Base-by-base conservation (phyloP, 2,113 vertebrate species). In the Periophthalmus modestus region DNA sequence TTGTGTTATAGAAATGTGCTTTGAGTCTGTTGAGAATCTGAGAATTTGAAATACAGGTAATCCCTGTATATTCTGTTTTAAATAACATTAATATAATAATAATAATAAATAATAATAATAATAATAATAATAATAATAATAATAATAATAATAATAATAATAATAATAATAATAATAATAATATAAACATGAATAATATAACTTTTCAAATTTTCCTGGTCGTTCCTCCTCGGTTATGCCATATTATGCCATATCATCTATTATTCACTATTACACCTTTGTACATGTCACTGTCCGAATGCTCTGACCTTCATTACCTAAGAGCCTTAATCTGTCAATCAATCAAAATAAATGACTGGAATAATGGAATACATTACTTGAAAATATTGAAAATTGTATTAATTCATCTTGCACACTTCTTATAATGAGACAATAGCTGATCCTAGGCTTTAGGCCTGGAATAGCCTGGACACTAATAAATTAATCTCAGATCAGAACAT, bases 251-350 rank as follows among this genome's bases (percentile, higher is more conserved):
- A 55, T 55, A 21, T 55, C 19, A 55, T 55, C 52, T 55, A 55
- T 55, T 55, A 59, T 59, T 59, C 57, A 59, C 23, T 24, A 28
- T 59, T 28, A 23, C 7, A 59, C 23, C 57, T 59, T 28, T 59
- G 57, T 59, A 59, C 57, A 24, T 59, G 57, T 59, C 36, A 71
- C 70, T 63, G 76, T 70, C 50, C 57, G 72, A 65, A 52, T 24
- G 5, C 15, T 62, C 59, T 62, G 28, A 34, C 59, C 24, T 55
- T 21, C 52, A 55, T 62, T 62, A 59, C 12, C 23, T 62, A 15
- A 62, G 24, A 62, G 34, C 24, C 15, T 34, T 34, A 55, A 55
- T 55, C 52, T 55, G 52, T 55, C 57, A 59, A 59, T 28, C 57
- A 59, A 59, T 28, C 23, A 59, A 28, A 59, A 15, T 59, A 59